phyloP scores from a whole-genome alignment of 2,797 vertebrate species.

The Cossypha heuglini region DNA sequence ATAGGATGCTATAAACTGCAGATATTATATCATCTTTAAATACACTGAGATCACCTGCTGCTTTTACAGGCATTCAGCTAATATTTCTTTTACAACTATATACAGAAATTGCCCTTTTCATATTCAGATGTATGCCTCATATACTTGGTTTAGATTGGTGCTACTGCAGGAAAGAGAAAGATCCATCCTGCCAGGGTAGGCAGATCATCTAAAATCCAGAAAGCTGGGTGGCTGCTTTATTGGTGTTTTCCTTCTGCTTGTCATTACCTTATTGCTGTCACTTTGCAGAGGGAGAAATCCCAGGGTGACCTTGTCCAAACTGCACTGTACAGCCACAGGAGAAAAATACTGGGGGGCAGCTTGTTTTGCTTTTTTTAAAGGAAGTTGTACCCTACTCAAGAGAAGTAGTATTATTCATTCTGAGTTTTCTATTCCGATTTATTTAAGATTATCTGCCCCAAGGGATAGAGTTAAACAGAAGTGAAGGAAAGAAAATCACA shows the following conservation, averaged over 20 bases:
- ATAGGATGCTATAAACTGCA: background rate
- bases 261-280: background rate
- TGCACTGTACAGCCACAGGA: background rate
- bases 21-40: background rate
- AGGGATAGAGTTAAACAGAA: background rate
- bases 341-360: accelerated
- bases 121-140: background rate
- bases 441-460: background rate
- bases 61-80: background rate
- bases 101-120: background rate
- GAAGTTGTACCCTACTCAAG: background rate
- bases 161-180: background rate
- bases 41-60: background rate
- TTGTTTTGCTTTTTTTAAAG: background rate
- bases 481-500: background rate
- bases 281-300: background rate
- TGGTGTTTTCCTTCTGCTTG: background rate
- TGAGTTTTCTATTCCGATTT: background rate
- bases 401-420: background rate
- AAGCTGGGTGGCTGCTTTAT: background rate
- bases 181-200: background rate
- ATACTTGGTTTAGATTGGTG: background rate
- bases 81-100: background rate
- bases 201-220: background rate
- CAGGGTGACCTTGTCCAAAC: background rate